A percentile compares a stretch with the other conserved stretches of the same genome.
Evolutionary conservation across 1,140 invertebrate species (phyloP).

Genomic region (Phortica variegata): DNA sequence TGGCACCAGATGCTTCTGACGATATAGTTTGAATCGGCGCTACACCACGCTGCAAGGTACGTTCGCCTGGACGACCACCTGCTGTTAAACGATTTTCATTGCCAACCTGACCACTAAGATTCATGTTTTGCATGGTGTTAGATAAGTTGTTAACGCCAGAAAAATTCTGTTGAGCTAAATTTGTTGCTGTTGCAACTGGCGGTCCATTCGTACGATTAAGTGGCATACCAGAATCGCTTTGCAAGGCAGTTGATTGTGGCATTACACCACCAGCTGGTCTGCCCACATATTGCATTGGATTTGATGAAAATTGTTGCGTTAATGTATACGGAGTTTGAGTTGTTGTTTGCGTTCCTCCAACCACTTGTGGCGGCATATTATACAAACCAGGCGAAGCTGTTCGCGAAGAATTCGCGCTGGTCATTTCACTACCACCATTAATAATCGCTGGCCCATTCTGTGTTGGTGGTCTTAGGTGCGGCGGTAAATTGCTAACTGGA

Average conservation of each 20-base stretch:
- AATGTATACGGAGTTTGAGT: not conserved
- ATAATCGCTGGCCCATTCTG: conserved; percentile 27
- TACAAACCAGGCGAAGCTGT: conserved; percentile 38
- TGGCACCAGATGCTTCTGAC: not conserved
- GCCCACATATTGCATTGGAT: not conserved
- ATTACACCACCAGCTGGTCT: no score
- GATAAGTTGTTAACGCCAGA: conserved; percentile 18
- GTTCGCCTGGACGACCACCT: not conserved
- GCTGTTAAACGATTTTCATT: conserved; percentile 26
- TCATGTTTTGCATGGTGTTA: conserved; percentile 37
- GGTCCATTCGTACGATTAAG: not conserved
- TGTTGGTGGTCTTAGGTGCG: conserved; percentile 29
- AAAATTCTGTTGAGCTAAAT: conserved; percentile 3
- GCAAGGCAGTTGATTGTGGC: no score
- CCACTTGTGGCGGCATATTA: not conserved
- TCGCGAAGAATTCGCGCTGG: conserved; percentile 43
- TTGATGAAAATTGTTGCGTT: conserved; percentile 1
- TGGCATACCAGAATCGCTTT: no score
- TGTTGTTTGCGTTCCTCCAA: no score
- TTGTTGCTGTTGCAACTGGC: conserved; percentile 1
- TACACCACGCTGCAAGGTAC: no score
- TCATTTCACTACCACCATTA: conserved; percentile 32
- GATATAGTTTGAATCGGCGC: no score
- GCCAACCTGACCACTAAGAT: conserved; percentile 6
- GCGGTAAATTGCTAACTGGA: conserved; percentile 28